Evolutionary conservation across 2,888 invertebrate genomes (phyloP), one percentile per base, ranked within the genome.

Genomic region (Doris montereyensis): DNA sequence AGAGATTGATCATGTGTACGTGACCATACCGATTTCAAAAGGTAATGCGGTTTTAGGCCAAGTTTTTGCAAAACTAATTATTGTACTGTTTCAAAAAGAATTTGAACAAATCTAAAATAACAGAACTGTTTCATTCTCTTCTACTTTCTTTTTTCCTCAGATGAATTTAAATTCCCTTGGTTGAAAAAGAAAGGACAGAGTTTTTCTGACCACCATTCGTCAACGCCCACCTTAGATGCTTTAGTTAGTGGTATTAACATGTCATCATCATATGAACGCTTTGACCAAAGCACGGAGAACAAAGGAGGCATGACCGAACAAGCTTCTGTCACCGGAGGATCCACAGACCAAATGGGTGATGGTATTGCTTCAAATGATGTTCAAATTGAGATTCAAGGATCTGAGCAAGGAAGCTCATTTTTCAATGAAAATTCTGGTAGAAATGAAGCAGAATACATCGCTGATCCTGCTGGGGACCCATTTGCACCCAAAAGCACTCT

Each of bases 401-500:
- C 73, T 8, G 75, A 70, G 10, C 76, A 83, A 1, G 73, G 60
- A 2, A 79, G 86, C 5, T 83, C 79, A 17, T 82, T 87, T 34
- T 65, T 67, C 62, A 13, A 32, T 13, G 65, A 17, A 17, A 32
- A 71, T 10, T 26, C 3, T 10, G 21, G 13, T 2, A 34, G n/a
- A n/a, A 41, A 76, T 26, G 52, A 52, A 3, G 26, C 60, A 30
- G 75, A 77, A 28, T 86, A 85, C 74, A 83, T 86, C 52, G 85
- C 86, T 10, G 87, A 87, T 80, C 87, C 87, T 13, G 81, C 84
- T 4, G 82, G 82, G 21, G 79, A 80, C 21, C 83, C 81, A 3
- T 77, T 76, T 76, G 78, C 76, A 32, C 80, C 78, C 0, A 84
- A 79, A 78, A 79, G 81, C 67, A 67, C 74, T n/a, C 77, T 85